Base-by-base conservation (phyloP, 2,113 vertebrate genomes). In the Geothlypis trichas region DNA sequence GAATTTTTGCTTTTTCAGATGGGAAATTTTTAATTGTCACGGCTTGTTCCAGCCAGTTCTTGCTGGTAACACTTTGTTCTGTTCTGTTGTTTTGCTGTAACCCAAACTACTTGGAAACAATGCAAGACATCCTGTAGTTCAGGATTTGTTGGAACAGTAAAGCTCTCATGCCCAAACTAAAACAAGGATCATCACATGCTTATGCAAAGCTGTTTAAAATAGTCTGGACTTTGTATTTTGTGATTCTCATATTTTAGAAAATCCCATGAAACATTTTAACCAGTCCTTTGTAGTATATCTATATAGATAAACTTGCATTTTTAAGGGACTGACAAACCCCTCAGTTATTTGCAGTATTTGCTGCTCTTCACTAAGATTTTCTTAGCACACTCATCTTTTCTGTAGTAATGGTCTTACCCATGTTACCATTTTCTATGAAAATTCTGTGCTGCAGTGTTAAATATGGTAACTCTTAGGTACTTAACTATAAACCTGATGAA, bases 1-100 rank as follows among this genome's bases (percentile, higher is more conserved):
- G 28, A 24, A 27, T 51, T 80, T 67, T 47, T 72, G 52, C 42
- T 89, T 93, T 90, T 85, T 80, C 35, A 42, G 31, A 61, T 80
- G 90, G 88, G 58, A 96, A 94, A 39, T 89, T 78, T 83, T 65
- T 47, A 42, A 61, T 54, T 80, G 72, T 63, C 52, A 28, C 51
- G 71, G 57, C 59, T 90, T 94, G 92, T 95, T 95, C 93, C 80
- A 90, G 90, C 80, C 58, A 87, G 93, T 89, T 84, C 90, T 93
- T 95, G 80, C 54, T 84, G 20, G 86, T 89, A 92, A 95, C 92
- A 90, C 2, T 94, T 94, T 96, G 93, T 96, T 94, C 92, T 90
- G 52, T 78, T 79, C 93, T 72, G 75, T 78, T 90, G 95, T 88
- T 94, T 93, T 96, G 87, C 81, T 94, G 54, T 87, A 85, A 82